A percentile compares a stretch with the other conserved stretches of the same genome.
These are phyloP conservation scores for Zeus faber DNA, from an alignment of 2,113 vertebrate species.

Conservation along the genomic window DNA sequence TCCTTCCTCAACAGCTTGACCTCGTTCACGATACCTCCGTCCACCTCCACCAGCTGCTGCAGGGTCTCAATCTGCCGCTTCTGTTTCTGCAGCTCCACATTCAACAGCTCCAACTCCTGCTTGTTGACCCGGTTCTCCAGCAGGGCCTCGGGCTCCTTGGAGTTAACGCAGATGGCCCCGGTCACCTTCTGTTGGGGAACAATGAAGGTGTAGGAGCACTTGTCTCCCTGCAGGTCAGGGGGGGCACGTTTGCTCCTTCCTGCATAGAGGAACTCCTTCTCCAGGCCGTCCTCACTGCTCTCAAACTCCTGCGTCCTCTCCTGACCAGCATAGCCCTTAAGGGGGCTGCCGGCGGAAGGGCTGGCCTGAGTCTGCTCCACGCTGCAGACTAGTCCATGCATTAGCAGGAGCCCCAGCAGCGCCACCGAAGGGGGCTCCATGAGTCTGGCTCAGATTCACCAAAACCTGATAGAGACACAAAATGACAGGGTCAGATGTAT, in stretches of 20 bases:
- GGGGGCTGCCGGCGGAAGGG: conserved; percentile 31
- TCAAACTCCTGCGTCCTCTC: conserved; percentile 75
- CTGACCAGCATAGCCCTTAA: conserved; percentile 21
- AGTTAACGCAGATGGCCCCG: conserved; percentile 96
- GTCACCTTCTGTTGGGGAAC: conserved; percentile 97
- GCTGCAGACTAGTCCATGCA: conserved; percentile 60
- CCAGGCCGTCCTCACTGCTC: conserved; percentile 72
- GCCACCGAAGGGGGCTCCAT: conserved; percentile 69
- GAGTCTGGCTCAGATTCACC: conserved; percentile 43
- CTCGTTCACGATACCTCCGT: conserved; percentile 96
- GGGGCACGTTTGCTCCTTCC: conserved; percentile 81
- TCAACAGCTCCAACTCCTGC: conserved; percentile 92
- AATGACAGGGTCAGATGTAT: conserved; percentile 16
- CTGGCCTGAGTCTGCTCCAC: conserved; percentile 50
- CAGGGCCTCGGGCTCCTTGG: conserved; percentile 87
- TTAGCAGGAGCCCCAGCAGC: conserved; percentile 76
- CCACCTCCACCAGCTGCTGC: conserved; percentile 95
- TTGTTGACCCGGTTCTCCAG: conserved; percentile 91
- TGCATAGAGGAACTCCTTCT: conserved; percentile 82
- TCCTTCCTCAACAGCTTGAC: conserved; percentile 96
- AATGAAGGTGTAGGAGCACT: conserved; percentile 98
- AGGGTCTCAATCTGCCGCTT: conserved; percentile 96
- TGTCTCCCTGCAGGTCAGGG: conserved; percentile 78
- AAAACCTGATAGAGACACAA: conserved; percentile 42
- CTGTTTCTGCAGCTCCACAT: conserved; percentile 94